Base-by-base conservation (phyloP, 1,140 invertebrate species). In the Mamestra configurata region DNA sequence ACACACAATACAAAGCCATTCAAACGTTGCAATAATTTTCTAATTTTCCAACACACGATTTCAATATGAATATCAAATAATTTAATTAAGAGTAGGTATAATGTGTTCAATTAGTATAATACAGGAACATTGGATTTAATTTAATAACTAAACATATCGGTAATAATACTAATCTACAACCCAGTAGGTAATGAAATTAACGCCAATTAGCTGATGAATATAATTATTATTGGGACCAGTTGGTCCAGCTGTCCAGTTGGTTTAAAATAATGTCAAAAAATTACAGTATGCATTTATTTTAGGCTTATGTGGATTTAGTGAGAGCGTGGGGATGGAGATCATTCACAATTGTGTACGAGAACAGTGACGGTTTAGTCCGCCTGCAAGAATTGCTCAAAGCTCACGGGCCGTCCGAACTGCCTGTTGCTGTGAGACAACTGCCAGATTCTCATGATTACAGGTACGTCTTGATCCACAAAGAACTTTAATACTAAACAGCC, bases 271-370 rank as follows among this genome's bases (percentile, higher is more conserved):
- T 35, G 13, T 2, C 31, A 20, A 22, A 40, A 55, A 55, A 10
- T 73, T 22, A 55, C 2, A 15, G 55, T 24, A 37, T 27, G 64
- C 13, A 72, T 49, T 49, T 49, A 49, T 89, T 96, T 84, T 93
- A 98, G 98, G 98, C 98, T 13, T 99, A 98, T 92, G 97, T 98
- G 46, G 98, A 99, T 95, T 95, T 99, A 77, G 97, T 99, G 35
- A 97, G 97, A 90, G 96, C 97, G 49, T 98, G 97, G 97, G 97
- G 97, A 22, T 99, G 98, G 98, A 98, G 98, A 93, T 97, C 97
- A 24, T 99, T 99, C 90, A 98, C 98, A 13, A 98, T 99, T 82
- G 97, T 99, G 76, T 99, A 99, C 92, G 98, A 99, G 94, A 98
- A 98, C 95, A 98, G 99, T 91, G 98, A 99, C 89, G 98, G 98